Evolutionary conservation across 2,113 vertebrate genomes (phyloP).

Genomic region (Motacilla alba): DNA sequence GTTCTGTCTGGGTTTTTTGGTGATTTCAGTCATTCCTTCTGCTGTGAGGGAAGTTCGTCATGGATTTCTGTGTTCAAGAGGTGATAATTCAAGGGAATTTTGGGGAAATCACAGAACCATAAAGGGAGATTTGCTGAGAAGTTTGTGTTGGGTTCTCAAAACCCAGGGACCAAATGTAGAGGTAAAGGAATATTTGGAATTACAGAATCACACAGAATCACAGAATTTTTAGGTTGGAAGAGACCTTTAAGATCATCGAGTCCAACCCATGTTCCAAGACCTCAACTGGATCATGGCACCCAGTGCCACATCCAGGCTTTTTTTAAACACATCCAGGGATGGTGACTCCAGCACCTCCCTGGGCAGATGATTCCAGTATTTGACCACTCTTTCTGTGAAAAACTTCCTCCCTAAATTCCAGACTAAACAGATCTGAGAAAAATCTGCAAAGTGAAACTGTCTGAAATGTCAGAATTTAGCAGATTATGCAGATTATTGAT

Average conservation of each 20-base stretch:
- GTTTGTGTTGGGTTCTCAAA: neutral
- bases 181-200: rapidly evolving
- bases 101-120: neutral
- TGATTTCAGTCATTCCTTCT: neutral
- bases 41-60: neutral
- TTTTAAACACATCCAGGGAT: no score
- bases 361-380: no score
- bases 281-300: no score
- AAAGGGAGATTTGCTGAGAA: neutral
- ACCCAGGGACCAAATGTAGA: neutral
- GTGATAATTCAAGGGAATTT: neutral
- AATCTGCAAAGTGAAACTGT: neutral
- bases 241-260: no score
- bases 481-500: neutral
- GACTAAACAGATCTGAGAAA: neutral
- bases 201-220: no score
- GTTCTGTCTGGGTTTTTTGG: neutral
- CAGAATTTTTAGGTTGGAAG: no score
- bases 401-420: neutral
- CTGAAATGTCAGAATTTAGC: rapidly evolving
- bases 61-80: neutral
- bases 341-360: no score
- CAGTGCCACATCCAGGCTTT: no score
- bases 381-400: no score
- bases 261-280: no score